phyloP scores from a whole-genome alignment of 2,113 vertebrate genomes.

The Urocynchramus pylzowi region DNA sequence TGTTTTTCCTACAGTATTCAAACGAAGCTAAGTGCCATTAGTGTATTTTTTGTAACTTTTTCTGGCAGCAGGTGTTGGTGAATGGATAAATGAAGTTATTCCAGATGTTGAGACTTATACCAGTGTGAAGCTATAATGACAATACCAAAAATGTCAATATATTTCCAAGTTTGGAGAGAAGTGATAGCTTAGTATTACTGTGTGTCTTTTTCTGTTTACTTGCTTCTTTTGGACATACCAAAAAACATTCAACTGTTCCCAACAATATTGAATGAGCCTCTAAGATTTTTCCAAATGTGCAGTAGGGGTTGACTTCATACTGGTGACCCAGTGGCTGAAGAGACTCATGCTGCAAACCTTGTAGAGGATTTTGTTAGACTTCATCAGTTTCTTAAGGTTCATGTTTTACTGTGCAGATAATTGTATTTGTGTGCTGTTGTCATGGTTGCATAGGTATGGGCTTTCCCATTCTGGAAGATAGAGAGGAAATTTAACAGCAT shows the following conservation, averaged over 20 bases:
- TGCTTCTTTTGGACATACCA: not conserved
- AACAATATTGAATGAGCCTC: not conserved
- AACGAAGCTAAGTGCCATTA: not conserved
- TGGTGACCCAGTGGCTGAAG: not conserved
- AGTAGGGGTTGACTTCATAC: not conserved
- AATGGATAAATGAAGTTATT: not conserved
- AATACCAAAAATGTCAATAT: not conserved
- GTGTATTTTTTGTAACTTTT: not conserved
- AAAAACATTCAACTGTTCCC: not conserved
- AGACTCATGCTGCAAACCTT: not conserved
- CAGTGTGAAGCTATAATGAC: not conserved
- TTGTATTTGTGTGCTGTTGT: conserved; percentile 14
- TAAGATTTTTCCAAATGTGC: not conserved
- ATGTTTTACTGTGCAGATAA: not conserved
- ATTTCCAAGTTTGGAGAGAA: not conserved
- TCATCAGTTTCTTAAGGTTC: not conserved
- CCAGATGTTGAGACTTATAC: not conserved
- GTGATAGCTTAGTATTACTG: not conserved
- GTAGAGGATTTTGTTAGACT: not conserved
- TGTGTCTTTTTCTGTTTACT: fast-evolving
- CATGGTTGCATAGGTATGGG: conserved; percentile 8
- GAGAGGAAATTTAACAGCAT: not conserved
- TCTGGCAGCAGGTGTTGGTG: not conserved
- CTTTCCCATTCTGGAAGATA: not conserved
- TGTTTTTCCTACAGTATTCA: not conserved